These are phyloP conservation scores for Pectinophora gossypiella DNA, from an alignment of 1,140 invertebrate genomes.

Conservation along the genomic window DNA sequence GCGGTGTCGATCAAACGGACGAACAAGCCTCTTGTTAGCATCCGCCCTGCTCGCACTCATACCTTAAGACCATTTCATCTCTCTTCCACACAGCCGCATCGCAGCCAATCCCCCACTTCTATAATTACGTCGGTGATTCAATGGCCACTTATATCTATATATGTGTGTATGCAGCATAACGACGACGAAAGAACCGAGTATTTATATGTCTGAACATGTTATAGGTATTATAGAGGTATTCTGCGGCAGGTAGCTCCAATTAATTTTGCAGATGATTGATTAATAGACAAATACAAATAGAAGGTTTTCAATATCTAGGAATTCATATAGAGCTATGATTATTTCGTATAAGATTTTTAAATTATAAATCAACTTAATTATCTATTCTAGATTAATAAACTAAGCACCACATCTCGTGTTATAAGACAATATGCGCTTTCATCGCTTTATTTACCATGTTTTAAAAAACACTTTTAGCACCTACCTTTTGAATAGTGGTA, in stretches of 20 bases:
- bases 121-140: constrained; percentile 75
- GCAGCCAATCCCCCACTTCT: constrained; percentile 74
- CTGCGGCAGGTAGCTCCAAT: constrained; percentile 32
- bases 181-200: constrained; percentile 63
- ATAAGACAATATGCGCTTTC: no score
- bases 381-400: no score
- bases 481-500: no score
- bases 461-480: no score
- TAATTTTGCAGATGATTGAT: constrained; percentile 29
- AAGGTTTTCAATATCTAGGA: no score
- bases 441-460: no score
- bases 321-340: no score
- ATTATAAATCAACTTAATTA: no score
- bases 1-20: constrained; percentile 73
- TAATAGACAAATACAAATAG: no score
- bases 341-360: no score
- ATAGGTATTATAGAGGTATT: constrained; percentile 53
- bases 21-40: constrained; percentile 70
- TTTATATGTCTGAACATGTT: constrained; percentile 61
- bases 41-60: constrained; percentile 44
- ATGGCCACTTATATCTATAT: constrained; percentile 72
- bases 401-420: no score
- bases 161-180: constrained; percentile 53
- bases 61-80: constrained; percentile 34
- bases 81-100: constrained; percentile 52